A percentile compares a stretch with the other conserved stretches of the same genome.
Conservation (phyloP, 2,113 vertebrate genomes). For the Elanoides forficatus region DNA sequence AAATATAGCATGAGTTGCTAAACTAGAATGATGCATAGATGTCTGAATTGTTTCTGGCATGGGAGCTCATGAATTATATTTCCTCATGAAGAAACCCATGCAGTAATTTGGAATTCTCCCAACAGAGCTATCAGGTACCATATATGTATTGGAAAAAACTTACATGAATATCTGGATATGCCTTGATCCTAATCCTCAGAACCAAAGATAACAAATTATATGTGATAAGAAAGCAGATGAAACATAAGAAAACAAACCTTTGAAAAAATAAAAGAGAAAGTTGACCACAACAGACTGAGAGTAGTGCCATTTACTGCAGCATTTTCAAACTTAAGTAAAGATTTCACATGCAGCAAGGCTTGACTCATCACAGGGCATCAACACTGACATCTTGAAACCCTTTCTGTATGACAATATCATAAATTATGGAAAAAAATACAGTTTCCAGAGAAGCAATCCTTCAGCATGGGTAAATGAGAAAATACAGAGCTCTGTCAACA, state of each 20-base stretch:
- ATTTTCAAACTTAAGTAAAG: not conserved
- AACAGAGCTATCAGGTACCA: not conserved
- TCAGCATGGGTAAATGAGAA: not conserved
- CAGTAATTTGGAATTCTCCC: not conserved
- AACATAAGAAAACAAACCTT: not conserved
- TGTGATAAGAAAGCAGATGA: not conserved
- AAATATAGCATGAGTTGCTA: constrained; percentile 2
- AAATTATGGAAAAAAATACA: not conserved
- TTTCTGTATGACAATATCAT: not conserved
- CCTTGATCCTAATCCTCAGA: not conserved
- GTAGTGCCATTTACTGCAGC: not conserved
- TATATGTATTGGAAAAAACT: not conserved
- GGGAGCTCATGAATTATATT: not conserved
- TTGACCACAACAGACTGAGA: not conserved
- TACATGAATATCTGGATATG: not conserved
- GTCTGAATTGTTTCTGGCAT: constrained; percentile 19
- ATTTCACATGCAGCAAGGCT: not conserved
- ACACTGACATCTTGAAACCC: not conserved
- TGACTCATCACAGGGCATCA: not conserved
- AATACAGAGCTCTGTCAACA: not conserved
- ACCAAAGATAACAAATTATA: not conserved
- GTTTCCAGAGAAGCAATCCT: not conserved
- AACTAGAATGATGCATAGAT: not conserved
- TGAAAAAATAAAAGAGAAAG: not conserved
- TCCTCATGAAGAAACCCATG: not conserved